Conservation (phyloP, 1,140 invertebrate species). For the Brachionus koreanus region DNA sequence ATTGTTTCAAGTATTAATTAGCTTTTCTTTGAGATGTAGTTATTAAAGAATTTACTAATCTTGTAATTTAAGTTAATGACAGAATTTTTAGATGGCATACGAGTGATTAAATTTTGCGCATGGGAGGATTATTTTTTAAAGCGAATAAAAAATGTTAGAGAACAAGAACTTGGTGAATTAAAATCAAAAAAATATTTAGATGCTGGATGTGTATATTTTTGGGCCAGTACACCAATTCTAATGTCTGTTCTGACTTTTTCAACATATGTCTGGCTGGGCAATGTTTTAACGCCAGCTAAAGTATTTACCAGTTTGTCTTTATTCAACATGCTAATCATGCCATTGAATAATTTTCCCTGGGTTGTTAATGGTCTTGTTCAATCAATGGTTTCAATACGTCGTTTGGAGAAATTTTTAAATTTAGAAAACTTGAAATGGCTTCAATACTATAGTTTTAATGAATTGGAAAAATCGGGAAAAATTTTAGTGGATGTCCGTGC, state of each 20-base stretch:
- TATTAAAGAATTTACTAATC: slow-evolving; percentile 15
- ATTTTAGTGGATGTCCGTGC: slow-evolving; percentile 45
- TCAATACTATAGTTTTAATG: slow-evolving; percentile 12
- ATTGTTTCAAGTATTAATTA: too few species aligned
- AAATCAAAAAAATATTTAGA: slow-evolving; percentile 85
- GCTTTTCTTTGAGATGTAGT: too few species aligned
- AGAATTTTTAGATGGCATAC: slow-evolving; percentile 80
- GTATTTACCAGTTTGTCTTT: slow-evolving; percentile 89
- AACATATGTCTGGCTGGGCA: slow-evolving; percentile 77
- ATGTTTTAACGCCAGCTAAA: slow-evolving; percentile 76
- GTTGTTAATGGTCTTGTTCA: slow-evolving; percentile 92
- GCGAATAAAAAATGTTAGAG: slow-evolving; percentile 65
- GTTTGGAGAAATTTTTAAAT: slow-evolving; percentile 53
- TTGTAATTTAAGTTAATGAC: slow-evolving; percentile 66
- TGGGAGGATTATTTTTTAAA: slow-evolving; percentile 84
- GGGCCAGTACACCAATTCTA: slow-evolving; percentile 95
- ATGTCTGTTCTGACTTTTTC: slow-evolving; percentile 86
- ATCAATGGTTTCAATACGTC: slow-evolving; percentile 65
- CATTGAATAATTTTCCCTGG: slow-evolving; percentile 96
- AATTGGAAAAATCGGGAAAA: background rate
- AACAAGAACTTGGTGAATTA: slow-evolving; percentile 72
- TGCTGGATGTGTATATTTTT: slow-evolving; percentile 96
- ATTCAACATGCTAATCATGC: slow-evolving; percentile 89
- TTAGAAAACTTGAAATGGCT: slow-evolving; percentile 3
- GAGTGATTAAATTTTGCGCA: slow-evolving; percentile 76